A percentile compares a stretch with the other conserved stretches of the same genome.
phyloP scores from a whole-genome alignment of 2,888 invertebrate species.

The Podabrus alpinus region DNA sequence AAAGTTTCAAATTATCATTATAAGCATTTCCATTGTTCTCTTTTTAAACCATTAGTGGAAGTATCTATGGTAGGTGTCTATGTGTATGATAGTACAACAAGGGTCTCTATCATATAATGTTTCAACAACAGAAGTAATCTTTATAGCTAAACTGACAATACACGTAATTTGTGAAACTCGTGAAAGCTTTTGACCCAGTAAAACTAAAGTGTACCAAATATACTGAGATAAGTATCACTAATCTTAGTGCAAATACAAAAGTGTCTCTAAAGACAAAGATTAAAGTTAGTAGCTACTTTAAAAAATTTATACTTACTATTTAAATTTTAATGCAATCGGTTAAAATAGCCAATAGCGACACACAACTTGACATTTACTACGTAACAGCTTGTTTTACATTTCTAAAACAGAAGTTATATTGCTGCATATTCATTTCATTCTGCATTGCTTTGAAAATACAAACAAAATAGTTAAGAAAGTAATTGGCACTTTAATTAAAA shows the following conservation, averaged over 20 bases:
- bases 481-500: not conserved
- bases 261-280: not conserved
- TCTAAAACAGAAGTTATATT: not conserved
- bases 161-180: not conserved
- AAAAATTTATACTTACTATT: not conserved
- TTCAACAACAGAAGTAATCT: not conserved
- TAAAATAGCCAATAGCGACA: not conserved
- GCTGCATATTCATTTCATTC: not conserved
- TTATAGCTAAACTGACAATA: not conserved
- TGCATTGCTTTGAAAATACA: not conserved
- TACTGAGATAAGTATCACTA: not conserved
- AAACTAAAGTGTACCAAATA: not conserved
- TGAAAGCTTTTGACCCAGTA: not conserved
- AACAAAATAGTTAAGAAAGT: not conserved
- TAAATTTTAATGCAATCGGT: not conserved
- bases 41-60: not conserved
- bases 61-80: not conserved
- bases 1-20: not conserved
- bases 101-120: not conserved
- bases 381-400: not conserved
- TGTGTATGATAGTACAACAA: not conserved
- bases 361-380: not conserved
- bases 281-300: not conserved
- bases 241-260: not conserved
- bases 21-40: not conserved